Evolutionary conservation across 2,888 invertebrate genomes (phyloP), one percentile per base, ranked within the genome.

Genomic region (Chrysomela aeneicollis): DNA sequence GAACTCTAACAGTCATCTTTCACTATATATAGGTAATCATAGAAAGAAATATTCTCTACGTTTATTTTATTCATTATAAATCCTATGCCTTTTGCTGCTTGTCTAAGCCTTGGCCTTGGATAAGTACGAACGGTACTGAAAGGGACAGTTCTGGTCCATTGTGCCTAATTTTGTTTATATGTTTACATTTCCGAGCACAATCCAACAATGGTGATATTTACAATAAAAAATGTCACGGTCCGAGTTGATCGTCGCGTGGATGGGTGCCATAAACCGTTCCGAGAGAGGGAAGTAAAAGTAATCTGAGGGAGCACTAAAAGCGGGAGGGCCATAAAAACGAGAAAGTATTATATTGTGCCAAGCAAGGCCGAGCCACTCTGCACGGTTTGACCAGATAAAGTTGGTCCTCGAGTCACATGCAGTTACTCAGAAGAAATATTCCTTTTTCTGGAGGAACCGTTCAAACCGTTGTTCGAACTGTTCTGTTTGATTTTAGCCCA

Each of bases 231-330:
- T 63, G 52, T 60, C 49, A 67, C 59, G 66, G 58, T 61, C 32
- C 17, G 53, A 60, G 54, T 58, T 54, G 59, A 50, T 54, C 6
- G 70, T 66, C 73, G 73, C 73, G 73, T 73, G 73, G 70, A 71
- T 68, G 59, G 66, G 42, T 42, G 15, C 32, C 32, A 15, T 42
- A 15, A 15, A 42, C n/a, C 42, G 15, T 42, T 42, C n/a, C 42
- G 26, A n/a, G n/a, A n/a, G 10, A 35, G 32, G 32, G 32, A 42
- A 42, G 42, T 42, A 42, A 42, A 42, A 42, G 42, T 42, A 42
- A 15, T 35, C 32, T 35, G 32, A 35, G 32, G 32, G 32, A 35
- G 32, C 32, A 35, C 9, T 35, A 35, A 35, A 35, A 35, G 32
- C 10, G 10, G 9, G 1, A 2, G 10, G 10, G 32, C 15, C 42